These are phyloP conservation scores for Poecilia velifera DNA, from an alignment of 2,797 vertebrate genomes.

Conservation along the genomic window DNA sequence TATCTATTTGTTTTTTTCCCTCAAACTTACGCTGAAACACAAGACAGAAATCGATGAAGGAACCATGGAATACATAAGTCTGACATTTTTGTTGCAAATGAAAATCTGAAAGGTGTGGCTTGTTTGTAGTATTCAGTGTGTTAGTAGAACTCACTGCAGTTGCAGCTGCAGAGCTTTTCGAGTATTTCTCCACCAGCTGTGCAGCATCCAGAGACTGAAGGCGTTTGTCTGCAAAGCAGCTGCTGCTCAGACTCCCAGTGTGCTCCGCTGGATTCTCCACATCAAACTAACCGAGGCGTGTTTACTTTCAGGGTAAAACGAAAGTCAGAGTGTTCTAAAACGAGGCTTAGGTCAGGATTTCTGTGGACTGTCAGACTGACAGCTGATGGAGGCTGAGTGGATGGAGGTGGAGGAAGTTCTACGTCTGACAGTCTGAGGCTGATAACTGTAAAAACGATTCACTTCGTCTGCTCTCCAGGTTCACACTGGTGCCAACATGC, in stretches of 20 bases:
- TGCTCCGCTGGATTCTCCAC: neutral
- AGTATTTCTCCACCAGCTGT: neutral
- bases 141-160: neutral
- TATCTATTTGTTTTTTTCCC: neutral
- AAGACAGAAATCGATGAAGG: neutral
- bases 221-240: too few species aligned
- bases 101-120: neutral
- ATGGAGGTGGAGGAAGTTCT: neutral
- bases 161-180: neutral
- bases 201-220: neutral
- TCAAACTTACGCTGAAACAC: neutral
- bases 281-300: neutral
- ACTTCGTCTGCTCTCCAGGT: neutral
- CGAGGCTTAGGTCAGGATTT: conserved; percentile 14
- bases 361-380: conserved; percentile 20
- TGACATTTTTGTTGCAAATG: neutral
- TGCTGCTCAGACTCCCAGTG: neutral
- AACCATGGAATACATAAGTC: neutral
- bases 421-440: neutral
- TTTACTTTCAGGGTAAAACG: neutral
- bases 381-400: conserved; percentile 5
- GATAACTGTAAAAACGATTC: neutral
- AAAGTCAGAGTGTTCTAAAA: neutral
- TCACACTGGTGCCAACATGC: neutral
- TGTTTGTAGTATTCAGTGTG: neutral